Evolutionary conservation across 2,797 vertebrate species (phyloP), one percentile per base, ranked within the genome.

Genomic region (Octomys mimax): DNA sequence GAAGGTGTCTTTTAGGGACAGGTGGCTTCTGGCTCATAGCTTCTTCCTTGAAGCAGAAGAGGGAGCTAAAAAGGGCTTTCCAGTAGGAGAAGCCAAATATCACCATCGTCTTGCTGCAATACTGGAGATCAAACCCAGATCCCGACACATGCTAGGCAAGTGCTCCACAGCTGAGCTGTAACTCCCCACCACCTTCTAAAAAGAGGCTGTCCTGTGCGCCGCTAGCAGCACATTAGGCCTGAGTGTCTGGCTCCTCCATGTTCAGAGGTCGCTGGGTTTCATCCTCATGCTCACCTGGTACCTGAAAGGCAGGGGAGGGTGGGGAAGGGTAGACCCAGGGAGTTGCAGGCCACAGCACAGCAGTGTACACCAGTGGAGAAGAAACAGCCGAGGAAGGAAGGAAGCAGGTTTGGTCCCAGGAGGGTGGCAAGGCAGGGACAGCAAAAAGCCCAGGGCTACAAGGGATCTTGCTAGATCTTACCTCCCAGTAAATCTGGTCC

Each of bases 401-500:
- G 88, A 89, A 81, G 42, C 11, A 31, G 49, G 39, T 2, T 28
- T 78, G 54, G 2, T 1, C 49, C 5, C 2, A 8, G 59, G 2
- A 77, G 24, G 24, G 14, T 49, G 83, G 80, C 68, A 75, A 28
- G 36, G n/a, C 13, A 31, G 70, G 62, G 24, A 14, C 33, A 1
- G 10, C 1, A 39, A 33, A 22, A 52, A n/a, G 12, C 2, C 26
- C n/a, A 33, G 49, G 46, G 57, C 64, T 66, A 18, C 1, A 18
- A 46, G 24, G 68, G 42, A 4, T 8, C 4, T 18, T 2, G 42
- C 5, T 1, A 0, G 1, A 49, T 26, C 95, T 98, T 96, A 99
- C 99, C 99, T 99, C 99, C 98, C 99, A 99, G 97, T 99, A 99
- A 95, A 99, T 78, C 71, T 91, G 92, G 98, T 99, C 99, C 84